Base-by-base conservation (phyloP, 2,113 vertebrate species). In the Melospiza georgiana region DNA sequence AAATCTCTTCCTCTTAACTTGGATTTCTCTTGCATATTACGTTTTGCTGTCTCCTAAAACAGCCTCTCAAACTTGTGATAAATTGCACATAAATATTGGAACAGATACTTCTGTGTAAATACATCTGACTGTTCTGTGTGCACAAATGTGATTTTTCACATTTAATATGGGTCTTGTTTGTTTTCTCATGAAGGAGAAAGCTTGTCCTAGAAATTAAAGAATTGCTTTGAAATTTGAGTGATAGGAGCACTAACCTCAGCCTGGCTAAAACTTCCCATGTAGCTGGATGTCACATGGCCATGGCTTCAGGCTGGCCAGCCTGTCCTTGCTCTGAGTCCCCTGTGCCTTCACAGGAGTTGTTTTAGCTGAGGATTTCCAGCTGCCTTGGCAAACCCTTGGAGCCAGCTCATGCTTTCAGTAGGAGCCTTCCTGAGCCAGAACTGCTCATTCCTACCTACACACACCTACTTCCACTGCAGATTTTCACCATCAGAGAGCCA, bases 321-420 rank as follows among this genome's bases (percentile, higher is more conserved):
- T 91, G 80, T 71, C 86, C 72, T 74, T 59, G 73, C 63, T 89
- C 65, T 51, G 59, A 21, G 39, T 84, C 73, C 41, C 37, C 57
- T 44, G 77, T 84, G 66, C 85, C 69, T 75, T 84, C 87, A 52
- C 27, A 76, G 52, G 35, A 79, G 30, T 13, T 6, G 28, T 81
- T 93, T 87, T 27, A 71, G 91, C 89, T 69, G 83, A 71, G 25
- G 7, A 86, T 79, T 86, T 93, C 48, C 88, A 93, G 57, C 88
- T 93, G 67, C 75, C 88, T 90, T 83, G 80, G 59, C 43, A 80
- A 83, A 69, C 51, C 55, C 55, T 85, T 37, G 77, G 85, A 57
- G 69, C 65, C 76, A 78, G 8, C 37, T 55, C 30, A 8, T 30
- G 65, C 72, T 86, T 77, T 83, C 75, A 66, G 44, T 9, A 43